Conservation (phyloP, 2,888 invertebrate genomes). For the Marronus borbonicus region DNA sequence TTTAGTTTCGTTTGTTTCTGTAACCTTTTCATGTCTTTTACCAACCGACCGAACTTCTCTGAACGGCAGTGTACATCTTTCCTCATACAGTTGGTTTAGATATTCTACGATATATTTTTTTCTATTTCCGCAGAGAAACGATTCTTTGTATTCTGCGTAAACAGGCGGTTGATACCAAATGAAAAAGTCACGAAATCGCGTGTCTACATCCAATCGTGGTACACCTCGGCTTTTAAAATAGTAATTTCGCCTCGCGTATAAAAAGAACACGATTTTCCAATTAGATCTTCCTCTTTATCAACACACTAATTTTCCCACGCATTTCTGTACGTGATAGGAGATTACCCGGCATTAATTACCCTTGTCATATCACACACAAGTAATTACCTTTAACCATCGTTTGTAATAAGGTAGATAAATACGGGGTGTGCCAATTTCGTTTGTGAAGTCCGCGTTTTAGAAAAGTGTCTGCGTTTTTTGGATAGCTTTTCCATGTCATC, state of each 20-base stretch:
- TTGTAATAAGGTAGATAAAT: neutral
- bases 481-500: no score
- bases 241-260: neutral
- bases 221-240: neutral
- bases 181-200: constrained; percentile 18
- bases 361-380: neutral
- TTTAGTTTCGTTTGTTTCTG: no score
- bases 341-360: neutral
- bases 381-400: neutral
- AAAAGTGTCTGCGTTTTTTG: no score
- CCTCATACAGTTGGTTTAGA: no score
- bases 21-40: no score
- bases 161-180: neutral
- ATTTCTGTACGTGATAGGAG: neutral
- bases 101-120: no score
- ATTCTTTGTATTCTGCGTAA: neutral
- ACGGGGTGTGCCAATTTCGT: neutral
- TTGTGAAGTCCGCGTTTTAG: no score
- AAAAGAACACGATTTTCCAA: constrained; percentile 13
- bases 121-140: no score
- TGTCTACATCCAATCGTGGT: constrained; percentile 11
- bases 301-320: constrained; percentile 4
- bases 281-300: constrained; percentile 5
- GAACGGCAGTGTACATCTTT: no score
- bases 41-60: no score